Base-by-base conservation (phyloP, 2,888 invertebrate genomes). In the Tetanocera ferruginea region DNA sequence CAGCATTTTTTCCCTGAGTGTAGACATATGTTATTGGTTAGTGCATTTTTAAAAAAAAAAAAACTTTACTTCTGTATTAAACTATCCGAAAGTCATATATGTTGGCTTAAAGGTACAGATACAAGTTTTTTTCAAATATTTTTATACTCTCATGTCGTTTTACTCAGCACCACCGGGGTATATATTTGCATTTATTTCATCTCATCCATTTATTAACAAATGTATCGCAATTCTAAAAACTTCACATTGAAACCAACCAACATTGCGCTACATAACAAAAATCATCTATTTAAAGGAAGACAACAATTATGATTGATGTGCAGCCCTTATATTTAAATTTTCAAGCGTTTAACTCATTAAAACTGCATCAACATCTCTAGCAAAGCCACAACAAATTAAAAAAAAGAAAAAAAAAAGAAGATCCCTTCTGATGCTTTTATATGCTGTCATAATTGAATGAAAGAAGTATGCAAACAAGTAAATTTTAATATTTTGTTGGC, bases 401-500 rank as follows among this genome's bases (percentile, higher is more conserved):
- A 8, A 31, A 64, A n/a, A 11, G 31, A 34, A 19, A 25, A 31
- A 76, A 64, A 37, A 60, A 75, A 14, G 25, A 14, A 52, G n/a
- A 23, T 64, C 71, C 51, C 5, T 23, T 25, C 49, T 67, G 37
- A 19, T 49, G 8, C 67, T 31, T 60, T 60, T 31, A 23, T 60
- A 19, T 25, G 17, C 19, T 60, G 4, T 28, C 60, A 19, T 25
- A 5, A 17, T 60, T 60, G 60, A 25, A 23, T 37, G 17, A 60
- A 23, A 52, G n/a, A 60, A 5, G 28, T 25, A 51, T 49, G 49
- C 60, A 34, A 62, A 70, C 31, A 52, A 37, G 57, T 34, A 25
- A 43, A 84, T 83, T 87, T 85, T 84, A 84, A 86, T 86, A 84
- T 84, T 82, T 76, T 86, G 86, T 87, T 86, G 87, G 86, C 86